These are phyloP conservation scores for Zapus hudsonius DNA, from an alignment of 2,113 vertebrate species.

Conservation along the genomic window DNA sequence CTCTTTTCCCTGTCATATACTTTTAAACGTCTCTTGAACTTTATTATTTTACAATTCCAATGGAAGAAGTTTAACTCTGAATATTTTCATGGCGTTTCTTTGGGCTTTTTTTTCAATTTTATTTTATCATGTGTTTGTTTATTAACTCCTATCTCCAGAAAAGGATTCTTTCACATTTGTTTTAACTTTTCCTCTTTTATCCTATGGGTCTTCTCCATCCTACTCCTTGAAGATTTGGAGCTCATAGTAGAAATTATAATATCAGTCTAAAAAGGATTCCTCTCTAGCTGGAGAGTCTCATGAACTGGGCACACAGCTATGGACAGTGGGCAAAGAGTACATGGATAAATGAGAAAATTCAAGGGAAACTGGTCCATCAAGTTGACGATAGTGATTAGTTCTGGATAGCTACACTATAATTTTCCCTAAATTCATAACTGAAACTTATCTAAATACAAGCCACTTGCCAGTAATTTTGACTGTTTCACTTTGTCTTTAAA, in stretches of 20 bases:
- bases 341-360: background rate
- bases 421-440: background rate
- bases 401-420: background rate
- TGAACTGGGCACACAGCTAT: background rate
- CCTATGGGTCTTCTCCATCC: background rate
- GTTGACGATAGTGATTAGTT: background rate
- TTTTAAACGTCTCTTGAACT: constrained; percentile 26
- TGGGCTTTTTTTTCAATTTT: background rate
- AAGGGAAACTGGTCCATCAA: background rate
- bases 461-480: constrained; percentile 16
- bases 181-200: background rate
- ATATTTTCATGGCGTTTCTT: background rate
- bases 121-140: background rate
- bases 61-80: constrained; percentile 18
- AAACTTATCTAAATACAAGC: constrained; percentile 21
- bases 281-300: background rate
- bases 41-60: constrained; percentile 29
- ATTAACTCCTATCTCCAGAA: background rate
- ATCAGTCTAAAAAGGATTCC: background rate
- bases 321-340: background rate
- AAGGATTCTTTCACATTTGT: constrained; percentile 22
- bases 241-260: background rate
- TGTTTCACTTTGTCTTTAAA: constrained; percentile 36
- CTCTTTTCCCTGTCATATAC: constrained; percentile 13
- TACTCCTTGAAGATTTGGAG: background rate